Conservation (phyloP, 2,797 vertebrate species). For the Peromyscus melanophrys region DNA sequence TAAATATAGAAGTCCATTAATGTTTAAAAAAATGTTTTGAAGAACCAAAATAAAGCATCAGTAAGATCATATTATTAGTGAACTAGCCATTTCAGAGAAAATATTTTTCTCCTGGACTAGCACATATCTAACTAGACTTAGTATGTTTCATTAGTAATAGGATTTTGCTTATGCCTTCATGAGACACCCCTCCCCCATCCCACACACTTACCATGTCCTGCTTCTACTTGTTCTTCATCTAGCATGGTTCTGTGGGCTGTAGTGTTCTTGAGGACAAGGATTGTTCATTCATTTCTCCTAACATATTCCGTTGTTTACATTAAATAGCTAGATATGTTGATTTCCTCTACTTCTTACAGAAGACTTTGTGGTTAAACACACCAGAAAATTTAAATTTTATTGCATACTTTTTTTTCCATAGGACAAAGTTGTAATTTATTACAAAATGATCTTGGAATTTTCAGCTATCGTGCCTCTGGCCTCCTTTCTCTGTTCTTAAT, state of each 20-base stretch:
- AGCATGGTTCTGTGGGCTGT: neutral
- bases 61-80: neutral
- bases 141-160: neutral
- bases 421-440: conserved; percentile 35
- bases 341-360: conserved; percentile 37
- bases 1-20: conserved; percentile 5
- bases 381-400: conserved; percentile 3
- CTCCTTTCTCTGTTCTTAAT: neutral
- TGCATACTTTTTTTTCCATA: neutral
- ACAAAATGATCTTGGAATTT: conserved; percentile 56
- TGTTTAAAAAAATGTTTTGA: conserved; percentile 20
- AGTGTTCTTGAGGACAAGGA: neutral
- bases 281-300: conserved; percentile 24
- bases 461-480: neutral
- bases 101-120: conserved; percentile 30
- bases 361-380: neutral
- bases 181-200: too few species aligned
- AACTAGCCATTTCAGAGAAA: conserved; percentile 34
- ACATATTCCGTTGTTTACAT: neutral
- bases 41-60: conserved; percentile 8
- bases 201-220: neutral
- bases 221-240: neutral
- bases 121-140: neutral
- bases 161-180: neutral
- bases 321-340: conserved; percentile 45